These are phyloP conservation scores for Anarrhichthys ocellatus DNA, from an alignment of 2,113 vertebrate genomes.

Conservation along the genomic window DNA sequence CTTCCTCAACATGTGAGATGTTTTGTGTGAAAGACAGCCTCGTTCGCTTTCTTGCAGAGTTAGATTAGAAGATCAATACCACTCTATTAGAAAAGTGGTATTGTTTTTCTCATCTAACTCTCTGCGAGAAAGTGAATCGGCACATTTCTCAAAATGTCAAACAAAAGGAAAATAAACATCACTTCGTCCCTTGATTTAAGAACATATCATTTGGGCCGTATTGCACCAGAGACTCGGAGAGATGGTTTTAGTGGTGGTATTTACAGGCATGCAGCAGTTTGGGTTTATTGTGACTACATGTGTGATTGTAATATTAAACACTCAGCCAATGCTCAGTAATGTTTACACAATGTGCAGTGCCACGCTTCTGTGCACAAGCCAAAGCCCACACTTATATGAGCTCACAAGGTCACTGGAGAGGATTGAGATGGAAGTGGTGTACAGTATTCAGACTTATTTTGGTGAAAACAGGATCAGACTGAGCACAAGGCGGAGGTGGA, in stretches of 20 bases:
- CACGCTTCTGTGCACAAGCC: background rate
- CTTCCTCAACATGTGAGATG: background rate
- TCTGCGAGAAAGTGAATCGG: background rate
- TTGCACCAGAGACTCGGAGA: background rate
- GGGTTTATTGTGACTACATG: background rate
- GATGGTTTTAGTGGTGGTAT: background rate
- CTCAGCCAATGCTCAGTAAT: background rate
- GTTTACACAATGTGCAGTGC: background rate
- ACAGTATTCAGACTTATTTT: slow-evolving; percentile 3
- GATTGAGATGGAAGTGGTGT: background rate
- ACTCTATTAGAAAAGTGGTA: background rate
- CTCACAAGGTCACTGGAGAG: background rate
- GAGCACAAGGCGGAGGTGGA: background rate
- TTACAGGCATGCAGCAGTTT: background rate
- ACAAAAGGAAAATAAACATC: background rate
- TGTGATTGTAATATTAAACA: background rate
- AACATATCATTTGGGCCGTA: background rate
- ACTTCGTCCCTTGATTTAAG: background rate
- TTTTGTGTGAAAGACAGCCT: background rate
- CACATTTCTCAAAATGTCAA: background rate
- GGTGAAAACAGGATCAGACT: background rate
- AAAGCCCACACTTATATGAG: background rate
- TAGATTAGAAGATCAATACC: background rate
- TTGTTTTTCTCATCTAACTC: background rate
- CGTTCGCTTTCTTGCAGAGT: background rate